Evolutionary conservation across 2,113 vertebrate genomes (phyloP), one percentile per base, ranked within the genome.

Genomic region (Upupa epops): DNA sequence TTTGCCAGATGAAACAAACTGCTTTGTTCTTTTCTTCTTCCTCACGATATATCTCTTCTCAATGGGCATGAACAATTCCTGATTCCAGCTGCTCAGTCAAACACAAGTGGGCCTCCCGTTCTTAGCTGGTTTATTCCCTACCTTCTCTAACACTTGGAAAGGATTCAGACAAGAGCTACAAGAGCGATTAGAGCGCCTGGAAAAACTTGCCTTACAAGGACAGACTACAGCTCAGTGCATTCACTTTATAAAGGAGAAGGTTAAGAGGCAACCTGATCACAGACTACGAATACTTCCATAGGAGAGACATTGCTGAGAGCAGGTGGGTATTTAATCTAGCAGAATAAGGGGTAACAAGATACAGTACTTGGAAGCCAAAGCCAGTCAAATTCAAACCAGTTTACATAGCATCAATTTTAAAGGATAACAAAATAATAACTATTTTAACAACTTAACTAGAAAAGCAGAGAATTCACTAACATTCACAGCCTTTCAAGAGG

Each of bases 321-420:
- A 95, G 92, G 88, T 91, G 95, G 86, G 79, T 88, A 95, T 94
- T 96, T 95, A 96, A 95, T 92, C 90, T 80, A 92, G 92, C 90
- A 94, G 86, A 84, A 94, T 84, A 90, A 92, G 77, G 66, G 0
- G 24, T 87, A 94, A 94, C n/a, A 3, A 89, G 90, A 92, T 82
- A 70, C 86, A 82, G 63, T 37, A 46, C 88, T 66, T 84, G 80
- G 83, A 94, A 93, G 66, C 51, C 89, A 74, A 93, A 88, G 70
- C 58, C 77, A 71, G 61, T 89, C 89, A 90, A 92, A 89, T 90
- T 84, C 90, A 86, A 92, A 90, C 70, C 46, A 48, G 74, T 90
- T 94, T 79, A 89, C 12, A 59, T 37, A 51, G 81, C 42, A 69
- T 86, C 90, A 83, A 18, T 89, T 94, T 92, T 72, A 86, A 88